Conservation (phyloP, 2,797 vertebrate genomes). For the Phoxinus dragarum region DNA sequence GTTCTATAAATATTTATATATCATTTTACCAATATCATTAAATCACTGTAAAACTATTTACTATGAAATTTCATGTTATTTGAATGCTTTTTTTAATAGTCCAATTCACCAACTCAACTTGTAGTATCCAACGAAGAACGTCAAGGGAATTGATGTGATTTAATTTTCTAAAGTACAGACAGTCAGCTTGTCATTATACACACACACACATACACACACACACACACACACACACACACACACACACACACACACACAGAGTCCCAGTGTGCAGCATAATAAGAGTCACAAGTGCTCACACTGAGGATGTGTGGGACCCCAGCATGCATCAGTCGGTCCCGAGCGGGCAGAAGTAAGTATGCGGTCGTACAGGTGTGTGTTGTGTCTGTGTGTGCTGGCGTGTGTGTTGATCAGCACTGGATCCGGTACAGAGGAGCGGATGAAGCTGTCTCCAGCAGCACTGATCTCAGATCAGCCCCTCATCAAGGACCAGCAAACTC, state of each 20-base stretch:
- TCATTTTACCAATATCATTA: no score
- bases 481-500: constrained; percentile 22
- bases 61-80: background rate
- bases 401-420: constrained; percentile 54
- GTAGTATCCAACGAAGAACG: background rate
- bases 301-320: background rate
- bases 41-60: no score
- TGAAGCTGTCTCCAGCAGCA: constrained; percentile 61
- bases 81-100: background rate
- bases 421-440: constrained; percentile 55
- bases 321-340: background rate
- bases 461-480: constrained; percentile 60
- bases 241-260: constrained; percentile 13
- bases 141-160: constrained; percentile 59
- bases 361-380: constrained; percentile 62
- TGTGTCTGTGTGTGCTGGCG: constrained; percentile 64
- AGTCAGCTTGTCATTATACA: constrained; percentile 69
- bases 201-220: constrained; percentile 15
- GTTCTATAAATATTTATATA: background rate
- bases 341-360: constrained; percentile 56
- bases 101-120: background rate
- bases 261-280: constrained; percentile 67
- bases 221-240: constrained; percentile 53
- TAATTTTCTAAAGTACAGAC: constrained; percentile 70
- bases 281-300: constrained; percentile 72